Base-by-base conservation (phyloP, 2,113 vertebrate genomes). In the Chaetura pelagica region DNA sequence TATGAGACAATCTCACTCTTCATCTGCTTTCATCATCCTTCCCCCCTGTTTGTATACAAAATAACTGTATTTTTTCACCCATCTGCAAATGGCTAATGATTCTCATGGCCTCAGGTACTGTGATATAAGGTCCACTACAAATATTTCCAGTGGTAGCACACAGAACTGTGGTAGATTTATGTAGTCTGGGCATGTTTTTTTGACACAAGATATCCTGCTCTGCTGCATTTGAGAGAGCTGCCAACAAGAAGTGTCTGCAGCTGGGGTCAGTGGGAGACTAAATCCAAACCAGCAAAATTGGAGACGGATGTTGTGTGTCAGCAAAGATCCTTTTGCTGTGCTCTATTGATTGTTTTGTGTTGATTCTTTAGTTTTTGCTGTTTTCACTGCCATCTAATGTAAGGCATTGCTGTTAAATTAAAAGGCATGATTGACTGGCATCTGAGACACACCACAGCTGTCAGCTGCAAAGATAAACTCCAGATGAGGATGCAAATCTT, bases 401-500 rank as follows among this genome's bases (percentile, higher is more conserved):
- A 95, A 96, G 90, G 77, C 77, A 92, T 82, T 95, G 86, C 86
- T 86, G 76, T 90, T 96, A 89, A 92, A 93, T 96, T 96, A 92
- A 87, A 84, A 89, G 66, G 69, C 77, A 27, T 75, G 88, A 93
- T 75, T 96, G 92, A 96, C 63, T 94, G 90, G 79, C 49, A 30
- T 94, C 73, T 72, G 92, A 93, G 92, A 93, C 79, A 87, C 62
- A 90, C 54, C 21, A 11, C 96, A 97, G 96, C 93, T 97, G 96
- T 87, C 93, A 96, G 94, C 93, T 95, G 94, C 21, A 10, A 72
- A 90, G 94, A 93, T 51, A 62, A 89, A 94, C 76, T 95, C 92
- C 0, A 0, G 69, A 84, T 51, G 2, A 0, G 82, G 73, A 92
- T 69, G 90, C 80, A 92, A 84, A 81, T 84, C 58, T 89, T 89